Percentiles rank a stretch among this genome's conserved stretches.
Evolutionary conservation across 2,113 vertebrate species (phyloP).

Genomic region (Oryzias javanicus): DNA sequence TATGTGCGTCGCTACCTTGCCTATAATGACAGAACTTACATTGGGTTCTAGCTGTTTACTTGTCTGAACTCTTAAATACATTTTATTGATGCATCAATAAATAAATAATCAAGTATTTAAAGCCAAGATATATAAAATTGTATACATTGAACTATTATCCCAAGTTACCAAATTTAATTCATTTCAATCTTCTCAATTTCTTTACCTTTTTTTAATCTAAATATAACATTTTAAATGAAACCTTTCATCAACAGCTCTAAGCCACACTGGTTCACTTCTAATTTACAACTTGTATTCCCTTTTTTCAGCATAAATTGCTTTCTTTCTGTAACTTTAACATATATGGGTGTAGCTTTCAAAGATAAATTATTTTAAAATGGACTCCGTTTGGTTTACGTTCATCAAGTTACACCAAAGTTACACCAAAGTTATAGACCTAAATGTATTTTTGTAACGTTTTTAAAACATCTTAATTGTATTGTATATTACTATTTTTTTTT

Average conservation of each 20-base stretch:
- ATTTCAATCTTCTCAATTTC: no score
- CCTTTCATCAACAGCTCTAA: not conserved
- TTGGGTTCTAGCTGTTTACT: no score
- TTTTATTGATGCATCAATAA: not conserved
- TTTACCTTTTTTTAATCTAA: conserved; percentile 7
- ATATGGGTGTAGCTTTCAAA: conserved; percentile 14
- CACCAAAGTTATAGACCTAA: not conserved
- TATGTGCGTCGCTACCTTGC: no score
- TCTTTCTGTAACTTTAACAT: conserved; percentile 5
- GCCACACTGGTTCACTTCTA: not conserved
- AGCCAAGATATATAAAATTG: no score
- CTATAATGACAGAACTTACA: no score
- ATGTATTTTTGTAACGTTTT: no score
- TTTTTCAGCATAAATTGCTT: conserved; percentile 16
- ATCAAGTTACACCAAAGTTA: conserved; percentile 8
- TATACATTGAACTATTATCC: no score
- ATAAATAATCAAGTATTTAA: no score
- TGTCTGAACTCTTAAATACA: not conserved
- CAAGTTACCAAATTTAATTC: no score
- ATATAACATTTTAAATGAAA: conserved; percentile 20
- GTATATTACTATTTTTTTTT: no score
- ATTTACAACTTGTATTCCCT: conserved; percentile 1
- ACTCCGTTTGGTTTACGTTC: not conserved
- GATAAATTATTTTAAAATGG: conserved; percentile 1
- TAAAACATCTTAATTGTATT: no score